These are phyloP conservation scores for Pocillopora meandrina DNA, from an alignment of 92 coral and sea anemone species.

Conservation along the genomic window DNA sequence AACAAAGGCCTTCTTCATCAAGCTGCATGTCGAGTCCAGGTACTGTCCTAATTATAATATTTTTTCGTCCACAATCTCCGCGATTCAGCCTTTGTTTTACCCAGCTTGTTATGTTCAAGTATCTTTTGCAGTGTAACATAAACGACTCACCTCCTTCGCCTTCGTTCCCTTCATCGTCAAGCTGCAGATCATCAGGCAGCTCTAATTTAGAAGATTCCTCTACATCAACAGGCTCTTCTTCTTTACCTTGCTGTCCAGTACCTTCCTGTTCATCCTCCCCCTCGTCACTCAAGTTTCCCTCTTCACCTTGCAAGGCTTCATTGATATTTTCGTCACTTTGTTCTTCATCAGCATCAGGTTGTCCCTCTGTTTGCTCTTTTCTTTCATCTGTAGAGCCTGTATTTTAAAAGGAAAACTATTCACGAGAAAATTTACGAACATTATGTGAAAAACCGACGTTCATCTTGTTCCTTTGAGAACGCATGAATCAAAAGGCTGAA, in stretches of 20 bases:
- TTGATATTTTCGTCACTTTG: conserved; percentile 55
- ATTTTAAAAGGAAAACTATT: neutral
- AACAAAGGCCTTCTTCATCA: neutral
- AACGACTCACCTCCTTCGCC: conserved; percentile 34
- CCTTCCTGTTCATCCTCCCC: conserved; percentile 60
- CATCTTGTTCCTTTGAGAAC: too few species aligned
- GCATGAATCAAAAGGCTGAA: too few species aligned
- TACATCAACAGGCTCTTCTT: conserved; percentile 40
- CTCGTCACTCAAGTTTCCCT: conserved; percentile 81
- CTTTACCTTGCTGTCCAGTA: conserved; percentile 51
- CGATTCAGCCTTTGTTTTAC: too few species aligned
- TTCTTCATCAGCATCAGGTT: conserved; percentile 49
- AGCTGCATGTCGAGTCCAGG: too few species aligned
- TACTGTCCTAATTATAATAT: too few species aligned
- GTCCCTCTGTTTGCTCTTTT: conserved; percentile 54
- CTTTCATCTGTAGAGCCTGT: conserved; percentile 84
- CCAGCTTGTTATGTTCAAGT: too few species aligned
- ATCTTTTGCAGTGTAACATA: too few species aligned
- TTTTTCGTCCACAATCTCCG: too few species aligned
- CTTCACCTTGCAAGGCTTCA: conserved; percentile 71
- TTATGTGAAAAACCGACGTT: too few species aligned
- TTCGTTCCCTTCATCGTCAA: conserved; percentile 68
- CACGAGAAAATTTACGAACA: neutral
- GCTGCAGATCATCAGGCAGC: conserved; percentile 80
- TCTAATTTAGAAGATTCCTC: conserved; percentile 70